phyloP scores from a whole-genome alignment of 2,113 vertebrate species.

The Paracanthobrama guichenoti region DNA sequence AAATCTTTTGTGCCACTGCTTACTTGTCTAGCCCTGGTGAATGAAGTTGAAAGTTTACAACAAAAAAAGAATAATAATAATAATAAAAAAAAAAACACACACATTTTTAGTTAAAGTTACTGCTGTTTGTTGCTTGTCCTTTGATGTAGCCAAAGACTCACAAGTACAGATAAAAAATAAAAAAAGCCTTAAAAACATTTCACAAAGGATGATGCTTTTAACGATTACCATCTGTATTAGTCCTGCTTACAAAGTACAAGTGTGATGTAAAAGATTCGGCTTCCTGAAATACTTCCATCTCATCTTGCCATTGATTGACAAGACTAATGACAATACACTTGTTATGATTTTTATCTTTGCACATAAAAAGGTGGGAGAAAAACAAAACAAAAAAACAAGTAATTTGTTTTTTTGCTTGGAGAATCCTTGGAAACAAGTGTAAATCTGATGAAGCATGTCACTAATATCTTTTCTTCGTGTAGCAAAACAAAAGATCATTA shows the following conservation, averaged over 20 bases:
- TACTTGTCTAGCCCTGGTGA: not conserved
- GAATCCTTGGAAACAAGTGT: not conserved
- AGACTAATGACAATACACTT: constrained; percentile 5
- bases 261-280: not conserved
- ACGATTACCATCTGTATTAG: not conserved
- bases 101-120: not conserved
- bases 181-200: not conserved
- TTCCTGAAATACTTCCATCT: not conserved
- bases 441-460: not conserved
- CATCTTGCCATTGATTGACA: not conserved
- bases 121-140: not conserved
- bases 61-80: no score
- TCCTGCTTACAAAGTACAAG: not conserved
- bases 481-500: constrained; percentile 2
- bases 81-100: no score
- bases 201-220: no score
- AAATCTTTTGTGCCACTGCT: not conserved
- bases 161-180: no score
- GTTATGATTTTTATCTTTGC: not conserved
- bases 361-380: not conserved
- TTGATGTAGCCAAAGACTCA: not conserved
- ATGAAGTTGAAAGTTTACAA: not conserved
- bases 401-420: not conserved
- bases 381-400: not conserved
- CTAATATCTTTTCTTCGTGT: not conserved